These are phyloP conservation scores for Argyrosomus japonicus DNA, from an alignment of 2,113 vertebrate species.

Conservation along the genomic window DNA sequence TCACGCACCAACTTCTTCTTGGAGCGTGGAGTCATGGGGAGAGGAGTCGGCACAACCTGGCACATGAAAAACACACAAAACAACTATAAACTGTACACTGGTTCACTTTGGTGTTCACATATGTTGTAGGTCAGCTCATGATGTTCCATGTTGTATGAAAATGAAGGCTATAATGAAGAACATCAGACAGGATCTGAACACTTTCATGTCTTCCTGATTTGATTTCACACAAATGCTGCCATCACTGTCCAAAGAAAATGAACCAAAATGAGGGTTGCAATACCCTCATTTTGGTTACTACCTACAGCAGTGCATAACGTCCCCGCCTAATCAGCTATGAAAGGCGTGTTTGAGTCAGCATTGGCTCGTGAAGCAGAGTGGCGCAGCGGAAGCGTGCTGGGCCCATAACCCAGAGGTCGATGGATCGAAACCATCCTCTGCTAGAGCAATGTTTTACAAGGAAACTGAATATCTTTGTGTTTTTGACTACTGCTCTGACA, in stretches of 20 bases:
- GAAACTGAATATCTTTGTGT: not conserved
- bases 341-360: rapidly evolving
- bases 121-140: too few species aligned
- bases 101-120: too few species aligned
- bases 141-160: too few species aligned
- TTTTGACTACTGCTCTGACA: not conserved
- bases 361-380: constrained; percentile 73
- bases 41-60: constrained; percentile 32
- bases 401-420: constrained; percentile 90
- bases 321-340: not conserved
- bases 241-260: not conserved
- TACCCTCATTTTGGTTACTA: too few species aligned
- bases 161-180: not conserved
- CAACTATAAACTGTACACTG: too few species aligned
- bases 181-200: not conserved
- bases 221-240: not conserved
- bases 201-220: not conserved
- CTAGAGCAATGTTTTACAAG: constrained; percentile 11
- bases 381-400: constrained; percentile 90
- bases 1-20: constrained; percentile 54
- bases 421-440: constrained; percentile 90
- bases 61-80: constrained; percentile 20
- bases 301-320: too few species aligned
- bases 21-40: constrained; percentile 5
- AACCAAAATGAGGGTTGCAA: not conserved